phyloP scores from a whole-genome alignment of 2,888 invertebrate species.

The Hypomecis atomaria region DNA sequence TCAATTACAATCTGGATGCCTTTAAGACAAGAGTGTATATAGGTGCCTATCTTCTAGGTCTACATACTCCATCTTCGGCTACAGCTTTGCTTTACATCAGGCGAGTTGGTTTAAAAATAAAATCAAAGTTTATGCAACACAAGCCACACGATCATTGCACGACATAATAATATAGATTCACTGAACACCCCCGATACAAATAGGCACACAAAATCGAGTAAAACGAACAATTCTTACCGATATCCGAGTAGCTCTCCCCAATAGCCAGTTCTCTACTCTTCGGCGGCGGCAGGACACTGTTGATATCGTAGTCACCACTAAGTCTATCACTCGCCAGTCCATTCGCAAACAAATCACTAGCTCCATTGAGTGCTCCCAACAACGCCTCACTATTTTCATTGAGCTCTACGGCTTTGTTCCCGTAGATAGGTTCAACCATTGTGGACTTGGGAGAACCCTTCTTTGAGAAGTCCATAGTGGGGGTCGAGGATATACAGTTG shows the following conservation, averaged over 20 bases:
- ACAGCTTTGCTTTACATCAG: too few species aligned
- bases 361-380: constrained; percentile 71
- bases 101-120: too few species aligned
- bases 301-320: constrained; percentile 81
- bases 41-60: too few species aligned
- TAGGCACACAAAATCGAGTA: too few species aligned
- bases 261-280: constrained; percentile 81
- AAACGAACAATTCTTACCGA: constrained; percentile 72
- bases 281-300: constrained; percentile 78
- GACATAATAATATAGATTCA: too few species aligned
- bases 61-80: too few species aligned
- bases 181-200: background rate
- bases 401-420: constrained; percentile 79
- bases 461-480: constrained; percentile 75
- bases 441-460: constrained; percentile 77
- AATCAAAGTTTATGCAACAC: too few species aligned
- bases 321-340: constrained; percentile 71
- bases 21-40: too few species aligned
- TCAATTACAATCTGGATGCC: too few species aligned
- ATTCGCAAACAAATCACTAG: constrained; percentile 76
- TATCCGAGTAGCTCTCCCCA: constrained; percentile 82
- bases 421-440: constrained; percentile 76
- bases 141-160: too few species aligned
- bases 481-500: constrained; percentile 78
- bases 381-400: constrained; percentile 74